Evolutionary conservation across 2,888 invertebrate genomes (phyloP).

Genomic region (Drosophila colorata): DNA sequence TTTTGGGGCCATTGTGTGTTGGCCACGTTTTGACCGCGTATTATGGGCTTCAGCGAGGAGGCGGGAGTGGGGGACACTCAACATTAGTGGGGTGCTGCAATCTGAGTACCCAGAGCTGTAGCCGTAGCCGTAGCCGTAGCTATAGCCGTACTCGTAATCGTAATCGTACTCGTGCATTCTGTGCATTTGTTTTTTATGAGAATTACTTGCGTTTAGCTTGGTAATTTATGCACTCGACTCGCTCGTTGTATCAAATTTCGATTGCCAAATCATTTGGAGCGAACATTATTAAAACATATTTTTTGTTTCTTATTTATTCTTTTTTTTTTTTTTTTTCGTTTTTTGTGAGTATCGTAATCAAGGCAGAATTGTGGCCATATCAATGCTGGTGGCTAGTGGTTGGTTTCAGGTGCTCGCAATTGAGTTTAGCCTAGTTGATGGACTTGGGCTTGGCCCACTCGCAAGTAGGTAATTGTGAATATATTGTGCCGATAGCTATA

Average conservation of each 20-base stretch:
- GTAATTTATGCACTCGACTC: conserved; percentile 59
- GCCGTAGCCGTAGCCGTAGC: conserved; percentile 7
- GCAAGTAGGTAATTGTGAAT: conserved; percentile 5
- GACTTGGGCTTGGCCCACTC: conserved; percentile 51
- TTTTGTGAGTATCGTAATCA: conserved; percentile 52
- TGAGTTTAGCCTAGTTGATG: conserved; percentile 38
- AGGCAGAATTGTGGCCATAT: conserved; percentile 54
- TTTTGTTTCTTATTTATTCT: conserved; percentile 11
- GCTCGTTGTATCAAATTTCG: conserved; percentile 59
- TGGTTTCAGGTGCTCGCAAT: conserved; percentile 40
- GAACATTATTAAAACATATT: conserved; percentile 66
- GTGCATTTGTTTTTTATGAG: conserved; percentile 63
- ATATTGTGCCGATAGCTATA: conserved; percentile 18
- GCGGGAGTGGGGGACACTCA: conserved; percentile 1
- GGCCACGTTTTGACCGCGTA: conserved; percentile 56
- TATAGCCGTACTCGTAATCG: conserved; percentile 36
- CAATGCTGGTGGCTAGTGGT: conserved; percentile 13
- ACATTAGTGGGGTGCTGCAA: conserved; percentile 29
- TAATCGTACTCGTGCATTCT: conserved; percentile 45
- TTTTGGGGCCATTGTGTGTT: conserved; percentile 50
- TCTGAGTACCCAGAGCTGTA: conserved; percentile 35
- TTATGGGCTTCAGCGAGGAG: neutral
- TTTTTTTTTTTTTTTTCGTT: conserved; percentile 1
- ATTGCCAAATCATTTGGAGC: conserved; percentile 68
- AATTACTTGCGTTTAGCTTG: conserved; percentile 64